These are phyloP conservation scores for Scrobipalpa costella DNA, from an alignment of 2,888 invertebrate genomes.

Conservation along the genomic window DNA sequence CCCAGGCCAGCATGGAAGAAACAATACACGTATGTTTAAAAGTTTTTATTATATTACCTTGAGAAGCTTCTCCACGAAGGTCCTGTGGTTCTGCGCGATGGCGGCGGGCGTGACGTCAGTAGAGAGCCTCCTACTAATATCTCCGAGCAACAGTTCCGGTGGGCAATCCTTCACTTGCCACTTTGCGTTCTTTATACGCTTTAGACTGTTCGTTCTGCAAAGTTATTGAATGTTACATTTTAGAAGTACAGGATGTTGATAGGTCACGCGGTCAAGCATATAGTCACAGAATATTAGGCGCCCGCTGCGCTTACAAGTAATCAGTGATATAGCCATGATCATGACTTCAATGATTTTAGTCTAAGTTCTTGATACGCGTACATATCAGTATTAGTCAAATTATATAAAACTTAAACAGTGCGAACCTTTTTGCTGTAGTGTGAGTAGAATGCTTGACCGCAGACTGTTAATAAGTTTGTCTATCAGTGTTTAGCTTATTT, in stretches of 20 bases:
- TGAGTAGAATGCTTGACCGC: too few relatives aligned
- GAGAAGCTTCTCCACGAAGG: constrained; percentile 97
- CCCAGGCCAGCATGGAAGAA: too few relatives aligned
- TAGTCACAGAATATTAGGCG: neutral
- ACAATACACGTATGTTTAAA: neutral
- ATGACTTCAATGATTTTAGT: too few relatives aligned
- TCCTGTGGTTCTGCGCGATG: constrained; percentile 98
- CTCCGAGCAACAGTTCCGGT: constrained; percentile 72
- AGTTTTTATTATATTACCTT: constrained; percentile 82
- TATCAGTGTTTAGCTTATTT: neutral
- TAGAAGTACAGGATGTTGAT: neutral
- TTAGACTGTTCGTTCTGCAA: constrained; percentile 81
- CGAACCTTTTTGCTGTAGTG: too few relatives aligned
- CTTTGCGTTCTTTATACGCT: constrained; percentile 82
- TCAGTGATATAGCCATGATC: too few relatives aligned
- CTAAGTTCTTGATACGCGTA: too few relatives aligned
- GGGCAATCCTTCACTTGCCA: constrained; percentile 84
- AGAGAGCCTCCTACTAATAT: constrained; percentile 78
- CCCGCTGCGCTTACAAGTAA: too few relatives aligned
- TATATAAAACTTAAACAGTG: too few relatives aligned
- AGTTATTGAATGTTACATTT: constrained; percentile 25
- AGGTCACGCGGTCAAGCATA: neutral
- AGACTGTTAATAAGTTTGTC: neutral
- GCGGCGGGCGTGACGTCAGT: constrained; percentile 91
- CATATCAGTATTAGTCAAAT: too few relatives aligned